Evolutionary conservation across 2,113 vertebrate species (phyloP), one percentile per base, ranked within the genome.

Genomic region (Tyrannus savana): DNA sequence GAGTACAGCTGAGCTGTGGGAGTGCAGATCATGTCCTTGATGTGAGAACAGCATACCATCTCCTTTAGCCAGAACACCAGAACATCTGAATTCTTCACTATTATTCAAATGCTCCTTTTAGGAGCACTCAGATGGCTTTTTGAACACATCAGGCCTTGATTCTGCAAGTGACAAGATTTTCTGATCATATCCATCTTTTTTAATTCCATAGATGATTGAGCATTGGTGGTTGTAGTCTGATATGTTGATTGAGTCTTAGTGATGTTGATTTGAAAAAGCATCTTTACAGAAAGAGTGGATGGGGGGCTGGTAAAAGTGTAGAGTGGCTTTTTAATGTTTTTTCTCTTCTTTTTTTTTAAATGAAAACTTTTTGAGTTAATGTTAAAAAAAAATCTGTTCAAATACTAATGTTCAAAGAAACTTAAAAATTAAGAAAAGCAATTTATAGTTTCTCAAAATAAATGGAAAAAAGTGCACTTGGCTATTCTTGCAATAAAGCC

Each of bases 1-100:
- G 53, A 75, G 28, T 56, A 73, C 67, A 86, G 62, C 62, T 76
- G 79, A 93, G 63, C 63, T 64, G 33, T 90, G 46, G 44, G 79
- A 42, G 44, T 83, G 46, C 53, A 80, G n/a, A 35, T 84, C 35
- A 13, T 35, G 47, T 42, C 87, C 67, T 58, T 75, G 46, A n/a
- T 1, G 4, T 63, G 62, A 59, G 62, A 74, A 53, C n/a, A 83
- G 9, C 21, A 16, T 74, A n/a, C 11, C 41, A 24, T 56, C 50
- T 11, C 35, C 27, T 90, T 59, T 60, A 88, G 27, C 33, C 71
- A 64, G 41, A 71, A 3, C 59, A 33, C n/a, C 68, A 63, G 14
- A 77, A 46, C 42, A 58, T 23, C 14, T 33, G 7, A 7, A 41
- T 90, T 75, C 67, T 62, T 78, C 72, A 41, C 35, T 63, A 0